Conservation (phyloP, 2,113 vertebrate species). For the Seriola quinqueradiata region DNA sequence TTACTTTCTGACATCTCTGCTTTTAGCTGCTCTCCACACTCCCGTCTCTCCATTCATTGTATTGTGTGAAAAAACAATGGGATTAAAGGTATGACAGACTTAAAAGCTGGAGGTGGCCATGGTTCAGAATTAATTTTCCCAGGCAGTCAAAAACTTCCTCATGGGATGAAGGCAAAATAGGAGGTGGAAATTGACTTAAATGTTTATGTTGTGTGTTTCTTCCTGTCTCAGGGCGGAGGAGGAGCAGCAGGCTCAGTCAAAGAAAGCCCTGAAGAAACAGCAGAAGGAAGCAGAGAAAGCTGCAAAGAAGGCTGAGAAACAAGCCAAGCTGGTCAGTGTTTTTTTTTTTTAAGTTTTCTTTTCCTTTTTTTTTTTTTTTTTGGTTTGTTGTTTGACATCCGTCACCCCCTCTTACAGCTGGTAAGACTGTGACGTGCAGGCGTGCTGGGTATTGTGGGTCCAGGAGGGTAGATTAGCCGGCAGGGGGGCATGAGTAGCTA, state of each 20-base stretch:
- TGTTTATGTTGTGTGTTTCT: slow-evolving; percentile 86
- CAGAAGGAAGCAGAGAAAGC: slow-evolving; percentile 89
- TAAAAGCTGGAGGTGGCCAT: slow-evolving; percentile 65
- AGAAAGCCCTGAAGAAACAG: slow-evolving; percentile 89
- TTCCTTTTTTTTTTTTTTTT: not conserved
- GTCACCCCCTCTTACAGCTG: slow-evolving; percentile 66
- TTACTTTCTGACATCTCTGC: slow-evolving; percentile 39
- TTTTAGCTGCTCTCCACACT: slow-evolving; percentile 25
- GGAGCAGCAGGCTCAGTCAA: slow-evolving; percentile 85
- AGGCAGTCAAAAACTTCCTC: slow-evolving; percentile 91
- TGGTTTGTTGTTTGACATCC: slow-evolving; percentile 62
- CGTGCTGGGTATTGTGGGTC: slow-evolving; percentile 63
- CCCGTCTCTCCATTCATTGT: slow-evolving; percentile 38
- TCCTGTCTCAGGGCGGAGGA: slow-evolving; percentile 87
- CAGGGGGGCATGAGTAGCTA: slow-evolving; percentile 55
- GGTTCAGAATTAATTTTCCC: slow-evolving; percentile 87
- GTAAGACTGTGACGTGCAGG: slow-evolving; percentile 44
- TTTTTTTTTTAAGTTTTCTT: not conserved
- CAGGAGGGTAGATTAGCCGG: slow-evolving; percentile 40
- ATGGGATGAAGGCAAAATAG: slow-evolving; percentile 84
- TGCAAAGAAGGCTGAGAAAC: slow-evolving; percentile 88
- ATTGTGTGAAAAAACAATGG: slow-evolving; percentile 73
- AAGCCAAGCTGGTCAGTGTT: slow-evolving; percentile 83
- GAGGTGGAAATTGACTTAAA: slow-evolving; percentile 87
- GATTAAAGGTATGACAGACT: slow-evolving; percentile 63